Evolutionary conservation across 2,113 vertebrate species (phyloP), one percentile per base, ranked within the genome.

Genomic region (Toxotes jaculatrix): DNA sequence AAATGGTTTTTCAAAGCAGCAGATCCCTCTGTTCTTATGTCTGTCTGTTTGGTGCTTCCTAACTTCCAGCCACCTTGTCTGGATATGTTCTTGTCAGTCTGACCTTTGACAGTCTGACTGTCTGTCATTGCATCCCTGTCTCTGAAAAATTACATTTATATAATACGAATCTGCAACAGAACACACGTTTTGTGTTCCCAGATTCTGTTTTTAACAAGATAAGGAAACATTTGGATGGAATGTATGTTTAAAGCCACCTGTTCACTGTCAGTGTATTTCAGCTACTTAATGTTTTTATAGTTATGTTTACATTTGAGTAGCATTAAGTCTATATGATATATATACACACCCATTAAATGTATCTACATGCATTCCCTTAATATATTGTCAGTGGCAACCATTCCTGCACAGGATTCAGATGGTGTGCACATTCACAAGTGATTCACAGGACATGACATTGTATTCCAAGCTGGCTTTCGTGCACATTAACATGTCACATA

Each of bases 1-100:
- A 82, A 83, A 77, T 70, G 53, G 43, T 40, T 80, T 82, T 80
- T 85, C 49, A 80, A 84, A 89, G 63, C 5, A 6, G 63, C 82
- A 78, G 60, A 60, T 80, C 65, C 21, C 77, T 84, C 23, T 72
- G 47, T 64, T 82, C 57, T 70, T 23, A 2, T 67, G 27, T 40
- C 36, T 11, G 21, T 56, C 36, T 13, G 5, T 27, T 65, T 14
- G 4, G 7, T 42, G 66, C 57, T 36, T 43, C 32, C 1, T 16
- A 23, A 64, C 43, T 51, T 77, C n/a, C 73, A 73, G 45, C 21
- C 34, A 31, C 3, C 19, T 23, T 43, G 53, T 75, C 63, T 73
- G 67, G 59, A 68, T 23, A 23, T 14, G 34, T 32, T 7, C n/a
- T 80, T 66, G 65, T 65, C 55, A 45, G n/a, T 47, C 32, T 51